A percentile compares a stretch with the other conserved stretches of the same genome.
These are phyloP conservation scores for Hemibagrus guttatus DNA, from an alignment of 2,797 vertebrate genomes.

Conservation along the genomic window DNA sequence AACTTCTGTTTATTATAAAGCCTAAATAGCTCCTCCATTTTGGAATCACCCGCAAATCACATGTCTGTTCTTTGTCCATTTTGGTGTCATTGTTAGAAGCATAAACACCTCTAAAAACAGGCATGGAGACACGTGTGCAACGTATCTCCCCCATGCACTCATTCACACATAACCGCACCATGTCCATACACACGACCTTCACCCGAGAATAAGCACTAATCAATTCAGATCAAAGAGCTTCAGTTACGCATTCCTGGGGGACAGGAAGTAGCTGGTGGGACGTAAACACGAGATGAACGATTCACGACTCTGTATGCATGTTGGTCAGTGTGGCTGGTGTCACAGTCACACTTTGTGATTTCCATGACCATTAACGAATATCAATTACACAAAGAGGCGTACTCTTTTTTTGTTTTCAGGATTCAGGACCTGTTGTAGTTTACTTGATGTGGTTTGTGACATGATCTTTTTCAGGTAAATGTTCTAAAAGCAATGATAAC, in stretches of 20 bases:
- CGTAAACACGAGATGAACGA: not conserved
- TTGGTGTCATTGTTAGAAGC: not conserved
- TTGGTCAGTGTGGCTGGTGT: not conserved
- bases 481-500: too few relatives aligned
- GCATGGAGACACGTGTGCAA: not conserved
- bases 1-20: not conserved
- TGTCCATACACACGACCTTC: not conserved
- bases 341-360: not conserved
- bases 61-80: not conserved
- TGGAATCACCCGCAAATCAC: conserved; percentile 6
- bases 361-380: not conserved
- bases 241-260: not conserved
- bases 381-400: not conserved
- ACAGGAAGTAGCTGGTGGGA: not conserved
- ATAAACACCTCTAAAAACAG: conserved; percentile 4
- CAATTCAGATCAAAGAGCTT: not conserved
- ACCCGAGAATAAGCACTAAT: not conserved
- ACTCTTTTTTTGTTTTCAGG: not conserved
- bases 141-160: not conserved
- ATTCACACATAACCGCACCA: not conserved
- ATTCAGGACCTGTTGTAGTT: conserved; percentile 5
- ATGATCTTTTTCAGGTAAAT: too few relatives aligned
- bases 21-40: not conserved
- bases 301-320: not conserved
- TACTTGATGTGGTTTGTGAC: not conserved